Conservation (phyloP, 2,113 vertebrate species). For the Oxygymnocypris stewartii region DNA sequence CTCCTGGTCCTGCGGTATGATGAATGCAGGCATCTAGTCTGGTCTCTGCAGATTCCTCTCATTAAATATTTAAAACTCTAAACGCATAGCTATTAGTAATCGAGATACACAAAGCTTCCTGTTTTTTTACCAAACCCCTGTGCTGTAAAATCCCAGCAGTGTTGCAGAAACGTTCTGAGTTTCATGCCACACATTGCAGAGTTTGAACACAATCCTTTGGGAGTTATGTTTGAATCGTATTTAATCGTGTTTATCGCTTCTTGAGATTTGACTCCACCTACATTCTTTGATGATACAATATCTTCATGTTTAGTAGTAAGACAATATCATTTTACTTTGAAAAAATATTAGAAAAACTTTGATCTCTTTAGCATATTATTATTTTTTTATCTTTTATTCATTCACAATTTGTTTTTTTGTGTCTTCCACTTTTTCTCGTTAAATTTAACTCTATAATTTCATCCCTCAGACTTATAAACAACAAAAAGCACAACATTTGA, state of each 20-base stretch:
- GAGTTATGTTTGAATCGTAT: not conserved
- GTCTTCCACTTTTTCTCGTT: no score
- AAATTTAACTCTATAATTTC: no score
- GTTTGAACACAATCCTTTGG: not conserved
- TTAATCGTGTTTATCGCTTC: not conserved
- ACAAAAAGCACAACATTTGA: no score
- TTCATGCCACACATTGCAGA: not conserved
- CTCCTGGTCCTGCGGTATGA: not conserved
- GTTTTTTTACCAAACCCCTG: constrained; percentile 50
- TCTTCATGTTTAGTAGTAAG: not conserved
- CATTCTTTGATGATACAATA: not conserved
- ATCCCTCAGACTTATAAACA: no score
- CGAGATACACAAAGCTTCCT: constrained; percentile 51
- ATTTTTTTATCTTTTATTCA: no score
- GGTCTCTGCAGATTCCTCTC: constrained; percentile 55
- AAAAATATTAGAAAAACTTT: no score
- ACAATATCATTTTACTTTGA: not conserved
- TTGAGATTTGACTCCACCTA: not conserved
- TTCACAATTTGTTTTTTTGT: no score
- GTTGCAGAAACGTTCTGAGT: not conserved
- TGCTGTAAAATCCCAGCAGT: not conserved
- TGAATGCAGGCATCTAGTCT: constrained; percentile 23
- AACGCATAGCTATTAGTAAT: constrained; percentile 50
- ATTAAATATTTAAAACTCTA: constrained; percentile 68
- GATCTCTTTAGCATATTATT: no score